Base-by-base conservation (phyloP, 2,113 vertebrate species). In the Speoplatyrhinus poulsoni region DNA sequence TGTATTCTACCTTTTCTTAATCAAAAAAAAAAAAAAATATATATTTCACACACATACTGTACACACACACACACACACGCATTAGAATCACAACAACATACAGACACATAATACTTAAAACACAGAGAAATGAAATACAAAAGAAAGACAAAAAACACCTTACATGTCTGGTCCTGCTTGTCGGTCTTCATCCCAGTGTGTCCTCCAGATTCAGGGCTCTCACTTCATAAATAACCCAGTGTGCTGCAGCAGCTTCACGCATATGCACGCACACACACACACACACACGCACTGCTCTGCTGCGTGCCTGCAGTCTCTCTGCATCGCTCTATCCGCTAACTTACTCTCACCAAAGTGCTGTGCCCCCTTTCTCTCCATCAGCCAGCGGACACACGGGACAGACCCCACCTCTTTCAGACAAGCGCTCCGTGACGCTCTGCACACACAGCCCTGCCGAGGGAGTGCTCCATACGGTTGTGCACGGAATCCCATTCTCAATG, bases 341-440 rank as follows among this genome's bases (percentile, higher is more conserved):
- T 77, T 82, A 64, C 75, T 70, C 26, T 26, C 26, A 26, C 2
- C 26, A 26, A 26, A 41, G 64, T 77, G 80, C 81, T 69, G 70
- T 82, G 77, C 87, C 73, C 69, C 81, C 83, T 72, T 80, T 62
- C 82, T 85, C 71, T 82, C 80, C 82, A 84, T 82, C 86, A 74
- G 69, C 63, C 75, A 74, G 78, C 62, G 69, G 69, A 77, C 82
- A 87, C 80, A 89, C 55, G 73, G 85, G 86, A 88, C 82, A 83
- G 79, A 84, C 82, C 87, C 84, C 89, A 85, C 88, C 88, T 87
- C 87, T 72, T 69, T 46, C 55, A 74, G 59, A 82, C 77, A 77
- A 72, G 69, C 76, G 75, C 80, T 52, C 79, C 60, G 64, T 75
- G 70, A 75, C 61, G 54, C 79, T 67, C 65, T 65, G 73, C 17